phyloP scores from a whole-genome alignment of 64 coral and sea anemone genomes.

The Pocillopora damicornis region DNA sequence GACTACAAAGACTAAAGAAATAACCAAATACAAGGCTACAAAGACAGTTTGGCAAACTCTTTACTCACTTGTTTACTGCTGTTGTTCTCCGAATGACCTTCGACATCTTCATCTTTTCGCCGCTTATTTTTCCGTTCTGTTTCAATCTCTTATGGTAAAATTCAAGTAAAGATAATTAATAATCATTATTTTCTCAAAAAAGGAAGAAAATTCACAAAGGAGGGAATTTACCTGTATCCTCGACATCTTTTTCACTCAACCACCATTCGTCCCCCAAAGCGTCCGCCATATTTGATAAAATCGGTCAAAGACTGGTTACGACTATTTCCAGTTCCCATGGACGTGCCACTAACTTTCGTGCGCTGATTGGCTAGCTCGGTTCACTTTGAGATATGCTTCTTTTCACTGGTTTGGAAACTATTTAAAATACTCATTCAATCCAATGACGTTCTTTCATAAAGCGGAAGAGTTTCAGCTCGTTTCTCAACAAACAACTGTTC shows the following conservation, averaged over 20 bases:
- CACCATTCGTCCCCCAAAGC: constrained; percentile 29
- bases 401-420: too few relatives aligned
- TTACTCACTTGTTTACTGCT: not conserved
- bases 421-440: too few relatives aligned
- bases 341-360: too few relatives aligned
- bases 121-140: not conserved
- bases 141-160: not conserved
- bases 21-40: too few relatives aligned
- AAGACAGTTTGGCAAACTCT: too few relatives aligned
- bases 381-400: too few relatives aligned
- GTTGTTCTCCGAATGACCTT: not conserved
- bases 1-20: not conserved
- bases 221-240: not conserved
- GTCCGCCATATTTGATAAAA: constrained; percentile 36
- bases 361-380: too few relatives aligned
- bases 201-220: not conserved
- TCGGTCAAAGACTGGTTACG: not conserved
- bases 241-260: constrained; percentile 2
- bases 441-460: too few relatives aligned
- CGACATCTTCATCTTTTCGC: not conserved
- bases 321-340: not conserved
- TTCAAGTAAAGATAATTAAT: not conserved
- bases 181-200: not conserved
- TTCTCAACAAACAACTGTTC: too few relatives aligned
- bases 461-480: too few relatives aligned